Evolutionary conservation across 1,140 invertebrate species (phyloP), one percentile per base, ranked within the genome.

Genomic region (Drosophila mojavensis): DNA sequence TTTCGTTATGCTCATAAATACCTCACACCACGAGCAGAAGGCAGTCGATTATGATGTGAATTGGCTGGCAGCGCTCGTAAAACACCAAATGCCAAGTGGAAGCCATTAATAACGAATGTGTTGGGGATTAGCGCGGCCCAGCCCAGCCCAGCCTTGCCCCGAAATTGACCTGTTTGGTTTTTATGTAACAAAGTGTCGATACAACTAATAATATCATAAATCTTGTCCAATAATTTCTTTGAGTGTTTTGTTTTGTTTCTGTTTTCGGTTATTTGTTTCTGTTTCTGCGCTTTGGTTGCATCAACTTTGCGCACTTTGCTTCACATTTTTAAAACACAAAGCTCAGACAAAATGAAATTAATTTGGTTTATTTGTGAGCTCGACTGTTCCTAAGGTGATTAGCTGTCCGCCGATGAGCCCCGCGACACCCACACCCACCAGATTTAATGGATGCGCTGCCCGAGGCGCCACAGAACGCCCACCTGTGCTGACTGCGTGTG

Each of bases 121-220:
- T 20, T 48, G 13, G 26, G 26, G 56, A 43, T 15, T 26, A 17
- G 26, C 13, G 10, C 51, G 15, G 68, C 11, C 41, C 41, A 41
- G 58, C 55, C 41, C 41, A 41, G 58, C 55, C 63, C 66, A 62
- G 28, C 28, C 48, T 15, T 54, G 55, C 41, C 66, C 30, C 30
- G 33, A 61, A 68, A 73, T 68, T 75, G 72, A 69, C 72, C 65
- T 70, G 65, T 75, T 75, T 45, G 66, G 36, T 61, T 65, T 81
- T 86, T 88, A 89, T 83, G 66, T 88, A 88, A 88, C 84, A 24
- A 74, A 59, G 68, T 70, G 73, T 88, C 84, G 80, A 88, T 86
- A 66, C 66, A 66, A 75, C 83, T 83, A 89, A 67, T 70, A 78
- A 89, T 74, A 77, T 75, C 83, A 88, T 88, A 88, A 88, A 88